These are phyloP conservation scores for Lacerta agilis DNA, from an alignment of 2,797 vertebrate genomes.

Conservation along the genomic window DNA sequence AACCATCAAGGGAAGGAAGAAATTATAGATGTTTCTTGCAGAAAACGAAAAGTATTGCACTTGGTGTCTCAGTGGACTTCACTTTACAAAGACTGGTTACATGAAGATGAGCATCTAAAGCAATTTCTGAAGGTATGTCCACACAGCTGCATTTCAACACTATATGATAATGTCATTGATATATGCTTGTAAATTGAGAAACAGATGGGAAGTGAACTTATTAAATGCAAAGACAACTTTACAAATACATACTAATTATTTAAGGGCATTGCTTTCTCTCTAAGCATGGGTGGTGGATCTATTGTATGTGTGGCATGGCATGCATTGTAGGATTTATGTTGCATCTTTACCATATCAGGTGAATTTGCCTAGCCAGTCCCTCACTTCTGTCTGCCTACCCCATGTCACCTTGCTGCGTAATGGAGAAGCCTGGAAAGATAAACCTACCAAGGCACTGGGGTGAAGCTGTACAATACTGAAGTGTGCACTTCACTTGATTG, in stretches of 20 bases:
- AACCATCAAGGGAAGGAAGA: slow-evolving; percentile 88
- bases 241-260: too few species aligned
- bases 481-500: not conserved
- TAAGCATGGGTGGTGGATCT: not conserved
- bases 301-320: not conserved
- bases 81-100: slow-evolving; percentile 90
- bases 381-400: not conserved
- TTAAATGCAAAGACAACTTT: not conserved
- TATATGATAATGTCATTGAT: not conserved
- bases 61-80: slow-evolving; percentile 93
- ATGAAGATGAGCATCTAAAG: slow-evolving; percentile 92
- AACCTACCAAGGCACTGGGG: not conserved
- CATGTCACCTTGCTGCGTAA: not conserved
- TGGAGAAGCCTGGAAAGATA: not conserved
- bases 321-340: not conserved
- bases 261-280: not conserved
- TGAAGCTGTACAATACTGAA: not conserved
- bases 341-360: too few species aligned
- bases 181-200: slow-evolving; percentile 17
- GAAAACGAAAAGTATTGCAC: slow-evolving; percentile 93
- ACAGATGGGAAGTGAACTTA: not conserved
- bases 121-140: slow-evolving; percentile 91
- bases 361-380: not conserved
- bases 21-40: slow-evolving; percentile 85
- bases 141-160: not conserved